Conservation (phyloP, 2,888 invertebrate species). For the Argyresthia goedartella region DNA sequence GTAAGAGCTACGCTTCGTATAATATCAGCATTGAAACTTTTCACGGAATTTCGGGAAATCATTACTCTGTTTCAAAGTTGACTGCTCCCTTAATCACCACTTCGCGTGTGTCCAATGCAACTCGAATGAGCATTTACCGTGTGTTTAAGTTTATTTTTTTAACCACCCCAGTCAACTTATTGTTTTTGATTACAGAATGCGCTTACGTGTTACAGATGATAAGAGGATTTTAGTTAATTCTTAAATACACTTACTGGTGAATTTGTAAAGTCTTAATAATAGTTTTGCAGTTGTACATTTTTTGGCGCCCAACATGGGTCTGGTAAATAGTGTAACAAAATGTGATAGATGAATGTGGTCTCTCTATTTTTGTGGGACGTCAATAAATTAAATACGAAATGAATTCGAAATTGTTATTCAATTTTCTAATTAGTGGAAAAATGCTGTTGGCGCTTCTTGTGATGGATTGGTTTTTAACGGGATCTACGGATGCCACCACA, state of each 20-base stretch:
- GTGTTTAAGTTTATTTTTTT: conserved; percentile 33
- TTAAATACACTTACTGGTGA: neutral
- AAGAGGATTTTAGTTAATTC: neutral
- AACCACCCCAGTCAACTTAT: neutral
- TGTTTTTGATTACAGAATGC: neutral
- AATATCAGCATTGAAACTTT: conserved; percentile 45
- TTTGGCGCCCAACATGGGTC: conserved; percentile 31
- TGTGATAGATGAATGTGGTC: neutral
- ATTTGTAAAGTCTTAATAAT: neutral
- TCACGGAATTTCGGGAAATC: conserved; percentile 52
- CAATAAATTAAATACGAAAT: conserved; percentile 17
- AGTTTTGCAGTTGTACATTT: neutral
- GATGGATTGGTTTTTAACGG: conserved; percentile 51
- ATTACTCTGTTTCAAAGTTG: conserved; percentile 35
- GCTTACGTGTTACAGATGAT: neutral
- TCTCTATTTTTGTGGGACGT: neutral
- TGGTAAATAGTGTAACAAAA: neutral
- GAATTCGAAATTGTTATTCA: conserved; percentile 23
- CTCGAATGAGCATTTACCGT: conserved; percentile 33
- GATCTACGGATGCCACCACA: conserved; percentile 44
- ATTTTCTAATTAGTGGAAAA: conserved; percentile 34
- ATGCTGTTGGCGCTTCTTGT: conserved; percentile 40
- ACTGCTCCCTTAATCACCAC: conserved; percentile 49
- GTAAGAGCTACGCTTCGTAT: conserved; percentile 17
- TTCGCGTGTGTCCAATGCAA: conserved; percentile 56